A percentile compares a stretch with the other conserved stretches of the same genome.
Evolutionary conservation across 2,113 vertebrate species (phyloP).

Genomic region (Xyrauchen texanus): DNA sequence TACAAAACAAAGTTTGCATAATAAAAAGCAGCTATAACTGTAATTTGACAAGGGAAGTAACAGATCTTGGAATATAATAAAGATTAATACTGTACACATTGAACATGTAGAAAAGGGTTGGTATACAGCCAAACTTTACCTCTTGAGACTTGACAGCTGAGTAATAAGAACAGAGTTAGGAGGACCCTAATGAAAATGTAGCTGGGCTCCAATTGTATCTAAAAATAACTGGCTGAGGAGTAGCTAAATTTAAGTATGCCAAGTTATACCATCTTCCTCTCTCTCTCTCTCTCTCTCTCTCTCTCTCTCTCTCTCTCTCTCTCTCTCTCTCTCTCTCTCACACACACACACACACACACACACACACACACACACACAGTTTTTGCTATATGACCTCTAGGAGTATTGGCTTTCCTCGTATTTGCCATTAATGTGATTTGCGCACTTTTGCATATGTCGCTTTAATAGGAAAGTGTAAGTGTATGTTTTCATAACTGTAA

Average conservation of each 20-base stretch:
- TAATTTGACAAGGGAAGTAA: neutral
- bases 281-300: too few species aligned
- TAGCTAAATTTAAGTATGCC: conserved; percentile 21
- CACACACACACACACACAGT: too few species aligned
- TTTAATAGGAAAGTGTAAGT: neutral
- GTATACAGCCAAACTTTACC: conserved; percentile 1
- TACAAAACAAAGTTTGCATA: neutral
- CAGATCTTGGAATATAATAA: neutral
- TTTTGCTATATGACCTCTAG: too few species aligned
- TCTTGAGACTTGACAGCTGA: neutral
- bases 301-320: too few species aligned
- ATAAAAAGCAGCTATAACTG: neutral
- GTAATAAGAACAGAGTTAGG: conserved; percentile 22
- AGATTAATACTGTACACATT: neutral
- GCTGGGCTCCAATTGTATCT: conserved; percentile 7
- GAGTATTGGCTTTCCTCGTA: neutral
- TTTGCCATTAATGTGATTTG: neutral
- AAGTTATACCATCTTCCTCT: neutral
- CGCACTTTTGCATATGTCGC: neutral
- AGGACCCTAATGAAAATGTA: conserved; percentile 31
- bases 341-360: neutral
- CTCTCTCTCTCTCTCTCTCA: too few species aligned
- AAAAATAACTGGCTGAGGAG: conserved; percentile 11
- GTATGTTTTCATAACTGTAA: too few species aligned
- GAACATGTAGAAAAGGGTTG: neutral